A percentile compares a stretch with the other conserved stretches of the same genome.
phyloP scores from a whole-genome alignment of 2,888 invertebrate genomes.

The Hermaeophaga mercurialis region DNA sequence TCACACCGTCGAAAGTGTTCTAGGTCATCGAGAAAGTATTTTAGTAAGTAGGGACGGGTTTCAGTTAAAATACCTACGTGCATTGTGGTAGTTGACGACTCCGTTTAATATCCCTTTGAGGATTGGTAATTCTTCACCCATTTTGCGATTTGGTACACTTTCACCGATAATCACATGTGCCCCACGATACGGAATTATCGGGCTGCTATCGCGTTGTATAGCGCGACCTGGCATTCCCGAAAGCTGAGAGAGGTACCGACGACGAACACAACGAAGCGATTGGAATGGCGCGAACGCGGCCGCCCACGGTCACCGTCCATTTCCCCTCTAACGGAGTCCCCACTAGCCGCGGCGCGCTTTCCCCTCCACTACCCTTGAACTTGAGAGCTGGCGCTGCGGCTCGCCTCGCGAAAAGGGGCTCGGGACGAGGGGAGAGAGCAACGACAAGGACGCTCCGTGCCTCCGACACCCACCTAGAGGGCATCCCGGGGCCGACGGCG shows the following conservation, averaged over 20 bases:
- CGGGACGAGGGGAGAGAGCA: slow-evolving; percentile 35
- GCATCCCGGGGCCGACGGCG: slow-evolving; percentile 21
- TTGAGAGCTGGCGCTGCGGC: slow-evolving; percentile 50
- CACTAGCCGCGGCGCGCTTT: slow-evolving; percentile 40
- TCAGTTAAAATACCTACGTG: slow-evolving; percentile 72
- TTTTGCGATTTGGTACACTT: slow-evolving; percentile 59
- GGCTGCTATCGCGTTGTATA: slow-evolving; percentile 51
- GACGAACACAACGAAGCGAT: slow-evolving; percentile 53
- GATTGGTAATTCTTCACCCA: slow-evolving; percentile 90
- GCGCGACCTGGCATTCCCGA: slow-evolving; percentile 58
- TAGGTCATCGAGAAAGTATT: slow-evolving; percentile 52
- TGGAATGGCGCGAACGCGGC: slow-evolving; percentile 55
- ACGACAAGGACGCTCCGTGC: slow-evolving; percentile 42
- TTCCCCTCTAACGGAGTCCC: slow-evolving; percentile 37
- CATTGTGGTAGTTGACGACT: slow-evolving; percentile 89
- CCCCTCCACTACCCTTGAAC: slow-evolving; percentile 59
- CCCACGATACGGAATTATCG: slow-evolving; percentile 42
- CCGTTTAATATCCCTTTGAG: slow-evolving; percentile 90
- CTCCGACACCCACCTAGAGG: slow-evolving; percentile 34
- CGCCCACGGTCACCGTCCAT: slow-evolving; percentile 59
- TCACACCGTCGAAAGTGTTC: slow-evolving; percentile 55
- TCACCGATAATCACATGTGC: slow-evolving; percentile 52
- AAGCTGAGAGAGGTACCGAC: slow-evolving; percentile 48
- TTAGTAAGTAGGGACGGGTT: slow-evolving; percentile 22
- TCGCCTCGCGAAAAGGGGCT: slow-evolving; percentile 26